Evolutionary conservation across 2,113 vertebrate species (phyloP), one percentile per base, ranked within the genome.

Genomic region (Engystomops pustulosus): DNA sequence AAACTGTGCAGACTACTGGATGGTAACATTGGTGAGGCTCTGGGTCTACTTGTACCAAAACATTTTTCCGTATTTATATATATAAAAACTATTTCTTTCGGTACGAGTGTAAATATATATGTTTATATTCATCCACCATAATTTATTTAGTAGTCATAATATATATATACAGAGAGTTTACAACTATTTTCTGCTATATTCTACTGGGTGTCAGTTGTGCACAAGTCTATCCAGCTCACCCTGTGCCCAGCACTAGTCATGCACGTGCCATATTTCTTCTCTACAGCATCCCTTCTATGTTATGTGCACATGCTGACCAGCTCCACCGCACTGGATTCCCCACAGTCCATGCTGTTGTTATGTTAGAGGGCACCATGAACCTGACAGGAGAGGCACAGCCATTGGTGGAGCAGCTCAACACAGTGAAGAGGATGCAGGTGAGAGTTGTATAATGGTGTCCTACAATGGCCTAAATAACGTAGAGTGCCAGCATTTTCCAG

Each of bases 381-480:
- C 93, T 99, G 88, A 99, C 98, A 0, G 97, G 97, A 6, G 98
- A 99, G 87, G 96, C 90, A 0, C 98, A 98, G 88, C 97, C 96
- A 0, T 90, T 99, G 72, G 97, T 99, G 84, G 98, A 99, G 86
- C 98, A 99, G 92, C 93, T 99, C 62, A 97, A 97, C 95, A 98
- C 98, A 95, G 97, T 98, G 86, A 99, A 99, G 89, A 95, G 98
- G 89, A 99, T 99, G 96, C 98, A 99, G 97, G 98, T 99, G 86
- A 79, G 78, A 36, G 12, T 2, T 20, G 15, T n/a, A 65, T 7
- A 65, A 17, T 3, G 6, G 5, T 65, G 25, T 27, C 25, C 27
- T 30, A 0, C 27, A 62, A 30, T 12, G 30, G 5, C 17, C 30
- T 17, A 14, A 11, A 12, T n/a, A n/a, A n/a, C n/a, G n/a, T n/a